Conservation (phyloP, 2,797 vertebrate genomes). For the Anguilla anguilla region DNA sequence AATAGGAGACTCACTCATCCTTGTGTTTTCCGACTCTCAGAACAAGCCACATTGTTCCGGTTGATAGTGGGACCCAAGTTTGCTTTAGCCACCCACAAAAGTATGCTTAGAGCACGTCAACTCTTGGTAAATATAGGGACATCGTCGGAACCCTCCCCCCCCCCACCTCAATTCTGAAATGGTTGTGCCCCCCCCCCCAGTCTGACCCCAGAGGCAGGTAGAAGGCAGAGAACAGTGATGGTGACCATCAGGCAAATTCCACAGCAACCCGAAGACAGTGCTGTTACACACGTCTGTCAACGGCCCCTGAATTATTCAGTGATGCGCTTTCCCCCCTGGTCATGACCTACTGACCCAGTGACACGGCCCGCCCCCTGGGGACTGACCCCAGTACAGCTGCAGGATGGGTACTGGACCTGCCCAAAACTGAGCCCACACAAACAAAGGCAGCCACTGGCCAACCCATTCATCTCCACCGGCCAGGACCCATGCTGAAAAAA, state of each 20-base stretch:
- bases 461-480: not conserved
- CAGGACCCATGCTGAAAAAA: not conserved
- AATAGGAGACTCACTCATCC: not conserved
- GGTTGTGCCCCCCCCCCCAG: slow-evolving; percentile 24
- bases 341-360: slow-evolving; percentile 63
- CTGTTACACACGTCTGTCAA: slow-evolving; percentile 47
- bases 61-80: slow-evolving; percentile 5
- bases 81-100: slow-evolving; percentile 64
- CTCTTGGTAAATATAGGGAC: no score
- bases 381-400: slow-evolving; percentile 11
- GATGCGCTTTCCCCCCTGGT: slow-evolving; percentile 46
- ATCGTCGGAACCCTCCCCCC: no score
- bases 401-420: not conserved
- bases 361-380: slow-evolving; percentile 50
- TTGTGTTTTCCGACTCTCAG: not conserved
- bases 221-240: slow-evolving; percentile 59
- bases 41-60: not conserved
- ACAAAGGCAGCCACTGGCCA: not conserved
- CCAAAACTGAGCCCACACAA: slow-evolving; percentile 26
- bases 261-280: slow-evolving; percentile 57
- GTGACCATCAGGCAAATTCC: slow-evolving; percentile 67
- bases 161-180: no score
- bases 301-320: slow-evolving; percentile 65
- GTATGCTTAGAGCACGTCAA: slow-evolving; percentile 29
- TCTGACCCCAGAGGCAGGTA: slow-evolving; percentile 52